These are phyloP conservation scores for Microhierax caerulescens DNA, from an alignment of 2,797 vertebrate species.

Conservation along the genomic window DNA sequence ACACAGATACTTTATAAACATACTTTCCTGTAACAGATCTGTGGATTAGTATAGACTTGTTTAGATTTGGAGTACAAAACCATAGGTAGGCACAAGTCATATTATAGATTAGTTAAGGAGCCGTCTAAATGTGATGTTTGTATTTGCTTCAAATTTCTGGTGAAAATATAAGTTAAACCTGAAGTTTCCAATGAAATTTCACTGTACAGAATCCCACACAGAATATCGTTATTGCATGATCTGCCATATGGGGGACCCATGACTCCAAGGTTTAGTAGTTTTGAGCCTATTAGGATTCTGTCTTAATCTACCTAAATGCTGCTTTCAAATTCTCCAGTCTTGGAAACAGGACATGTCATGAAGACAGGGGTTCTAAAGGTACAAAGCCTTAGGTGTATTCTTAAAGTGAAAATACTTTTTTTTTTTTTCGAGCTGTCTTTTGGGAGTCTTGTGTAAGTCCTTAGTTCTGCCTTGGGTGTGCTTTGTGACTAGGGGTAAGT, in stretches of 20 bases:
- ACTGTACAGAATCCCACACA: neutral
- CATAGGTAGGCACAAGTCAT: fast-evolving
- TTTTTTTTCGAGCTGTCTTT: neutral
- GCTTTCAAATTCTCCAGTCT: neutral
- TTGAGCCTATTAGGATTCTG: neutral
- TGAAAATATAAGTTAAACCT: neutral
- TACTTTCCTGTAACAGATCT: neutral
- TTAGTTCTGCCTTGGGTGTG: neutral
- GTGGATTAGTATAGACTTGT: neutral
- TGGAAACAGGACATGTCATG: no score
- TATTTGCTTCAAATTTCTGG: neutral
- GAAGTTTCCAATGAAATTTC: neutral
- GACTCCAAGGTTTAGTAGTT: neutral
- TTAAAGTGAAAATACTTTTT: neutral
- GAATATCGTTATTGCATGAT: neutral
- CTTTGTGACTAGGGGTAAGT: neutral
- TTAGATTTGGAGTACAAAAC: neutral
- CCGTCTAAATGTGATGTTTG: neutral
- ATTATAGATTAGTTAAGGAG: neutral
- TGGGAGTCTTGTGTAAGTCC: neutral
- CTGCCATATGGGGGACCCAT: neutral
- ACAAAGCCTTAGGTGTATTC: neutral
- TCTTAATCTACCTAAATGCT: neutral
- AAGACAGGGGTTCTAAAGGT: neutral
- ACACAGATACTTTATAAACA: neutral